Conservation (phyloP, 30 jellyfish, hydroid and myxozoan genomes). For the Phacellophora camtschatica region DNA sequence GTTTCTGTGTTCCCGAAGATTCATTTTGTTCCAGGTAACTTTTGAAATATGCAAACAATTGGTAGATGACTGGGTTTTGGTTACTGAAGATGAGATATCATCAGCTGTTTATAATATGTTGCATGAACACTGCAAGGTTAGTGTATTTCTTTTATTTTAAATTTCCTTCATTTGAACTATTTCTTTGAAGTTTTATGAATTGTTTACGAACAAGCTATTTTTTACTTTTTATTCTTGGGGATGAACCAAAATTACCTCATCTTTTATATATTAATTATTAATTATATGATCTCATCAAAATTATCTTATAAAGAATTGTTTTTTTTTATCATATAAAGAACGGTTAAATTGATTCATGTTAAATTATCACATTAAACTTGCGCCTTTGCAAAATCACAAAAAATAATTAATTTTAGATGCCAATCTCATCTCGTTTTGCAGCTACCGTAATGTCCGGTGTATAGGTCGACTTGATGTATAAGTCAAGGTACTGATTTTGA, state of each 20-base stretch:
- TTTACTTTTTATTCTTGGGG: too few relatives aligned
- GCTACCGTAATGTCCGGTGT: too few relatives aligned
- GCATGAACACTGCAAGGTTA: conserved; percentile 62
- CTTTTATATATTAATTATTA: too few relatives aligned
- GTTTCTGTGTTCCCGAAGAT: not conserved
- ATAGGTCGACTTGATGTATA: too few relatives aligned
- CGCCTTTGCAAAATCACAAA: not conserved
- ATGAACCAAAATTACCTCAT: too few relatives aligned
- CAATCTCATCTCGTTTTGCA: not conserved
- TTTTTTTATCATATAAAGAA: too few relatives aligned
- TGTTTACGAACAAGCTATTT: too few relatives aligned
- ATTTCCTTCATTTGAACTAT: not conserved
- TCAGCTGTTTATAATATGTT: conserved; percentile 72
- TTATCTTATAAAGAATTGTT: too few relatives aligned
- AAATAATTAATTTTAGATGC: not conserved
- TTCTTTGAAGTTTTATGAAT: too few relatives aligned
- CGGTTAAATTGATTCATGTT: not conserved
- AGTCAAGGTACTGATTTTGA: too few relatives aligned
- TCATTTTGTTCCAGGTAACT: conserved; percentile 26
- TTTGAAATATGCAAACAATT: conserved; percentile 68
- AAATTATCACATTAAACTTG: not conserved
- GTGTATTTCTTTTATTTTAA: not conserved
- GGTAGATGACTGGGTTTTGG: conserved; percentile 91
- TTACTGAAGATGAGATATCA: conserved; percentile 88
- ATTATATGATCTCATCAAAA: too few relatives aligned